A percentile compares a stretch with the other conserved stretches of the same genome.
phyloP scores from a whole-genome alignment of 2,888 invertebrate species.

The Junonia oenone region DNA sequence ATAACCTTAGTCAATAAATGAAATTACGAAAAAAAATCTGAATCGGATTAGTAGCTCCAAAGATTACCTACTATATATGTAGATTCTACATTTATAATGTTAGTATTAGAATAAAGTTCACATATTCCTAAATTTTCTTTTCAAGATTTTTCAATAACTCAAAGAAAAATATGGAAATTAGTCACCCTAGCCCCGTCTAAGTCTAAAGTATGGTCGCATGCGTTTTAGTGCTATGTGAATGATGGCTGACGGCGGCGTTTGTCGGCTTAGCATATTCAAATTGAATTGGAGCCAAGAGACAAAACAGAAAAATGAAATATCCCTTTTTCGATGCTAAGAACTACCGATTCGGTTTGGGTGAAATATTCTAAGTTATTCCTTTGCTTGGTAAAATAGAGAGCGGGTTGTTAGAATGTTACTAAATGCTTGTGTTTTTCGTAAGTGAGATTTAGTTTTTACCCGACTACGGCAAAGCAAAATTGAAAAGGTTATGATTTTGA shows the following conservation, averaged over 20 bases:
- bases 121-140: neutral
- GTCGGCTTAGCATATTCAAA: conserved; percentile 25
- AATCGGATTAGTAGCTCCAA: too few relatives aligned
- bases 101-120: too few relatives aligned
- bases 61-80: too few relatives aligned
- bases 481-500: too few relatives aligned
- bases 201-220: conserved; percentile 23
- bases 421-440: too few relatives aligned
- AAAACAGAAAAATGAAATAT: conserved; percentile 9
- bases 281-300: conserved; percentile 13
- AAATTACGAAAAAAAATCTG: too few relatives aligned
- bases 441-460: too few relatives aligned
- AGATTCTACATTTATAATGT: too few relatives aligned
- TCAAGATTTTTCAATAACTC: neutral
- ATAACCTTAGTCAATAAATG: too few relatives aligned
- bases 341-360: neutral
- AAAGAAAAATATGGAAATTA: conserved; percentile 11
- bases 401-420: too few relatives aligned
- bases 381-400: neutral
- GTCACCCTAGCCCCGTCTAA: neutral
- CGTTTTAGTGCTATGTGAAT: conserved; percentile 24
- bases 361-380: neutral
- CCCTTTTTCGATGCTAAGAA: neutral
- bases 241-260: conserved; percentile 17
- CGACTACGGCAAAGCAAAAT: too few relatives aligned